phyloP scores from a whole-genome alignment of 1,140 invertebrate genomes.

The Caenorhabditis latens region DNA sequence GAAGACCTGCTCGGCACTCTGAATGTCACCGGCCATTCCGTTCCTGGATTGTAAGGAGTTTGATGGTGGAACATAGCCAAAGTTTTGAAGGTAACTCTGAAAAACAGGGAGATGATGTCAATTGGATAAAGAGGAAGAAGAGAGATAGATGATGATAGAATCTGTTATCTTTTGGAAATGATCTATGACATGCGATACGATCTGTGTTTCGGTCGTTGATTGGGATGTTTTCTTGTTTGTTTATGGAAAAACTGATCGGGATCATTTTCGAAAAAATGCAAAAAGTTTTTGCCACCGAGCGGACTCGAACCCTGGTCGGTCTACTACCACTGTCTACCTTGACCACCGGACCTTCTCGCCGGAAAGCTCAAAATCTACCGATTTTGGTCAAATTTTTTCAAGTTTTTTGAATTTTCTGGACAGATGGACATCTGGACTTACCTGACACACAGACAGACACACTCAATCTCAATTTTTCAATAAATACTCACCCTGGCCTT shows the following conservation, averaged over 20 bases:
- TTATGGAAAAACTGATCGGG: background rate
- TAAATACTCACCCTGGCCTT: slow-evolving; percentile 71
- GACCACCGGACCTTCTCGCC: too few species aligned
- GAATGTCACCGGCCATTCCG: slow-evolving; percentile 68
- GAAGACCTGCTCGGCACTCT: slow-evolving; percentile 63
- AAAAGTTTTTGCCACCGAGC: background rate
- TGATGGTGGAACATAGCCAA: slow-evolving; percentile 74
- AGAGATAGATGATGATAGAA: background rate
- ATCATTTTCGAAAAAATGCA: background rate
- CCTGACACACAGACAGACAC: too few species aligned
- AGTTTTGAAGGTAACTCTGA: slow-evolving; percentile 75
- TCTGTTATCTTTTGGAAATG: slow-evolving; percentile 30
- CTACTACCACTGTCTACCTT: too few species aligned
- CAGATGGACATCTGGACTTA: too few species aligned
- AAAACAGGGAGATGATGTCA: background rate
- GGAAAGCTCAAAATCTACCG: too few species aligned
- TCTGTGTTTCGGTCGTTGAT: slow-evolving; percentile 1
- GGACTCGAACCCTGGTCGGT: too few species aligned
- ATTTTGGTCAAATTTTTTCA: too few species aligned
- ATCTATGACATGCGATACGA: background rate
- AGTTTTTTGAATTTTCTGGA: too few species aligned
- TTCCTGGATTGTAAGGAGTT: slow-evolving; percentile 23
- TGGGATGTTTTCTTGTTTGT: background rate
- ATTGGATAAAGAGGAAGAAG: background rate
- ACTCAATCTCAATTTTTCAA: background rate